Percentiles rank a stretch among this genome's conserved stretches.
Evolutionary conservation across 1,140 invertebrate species (phyloP).

Genomic region (Holcopasites calliopsidis): DNA sequence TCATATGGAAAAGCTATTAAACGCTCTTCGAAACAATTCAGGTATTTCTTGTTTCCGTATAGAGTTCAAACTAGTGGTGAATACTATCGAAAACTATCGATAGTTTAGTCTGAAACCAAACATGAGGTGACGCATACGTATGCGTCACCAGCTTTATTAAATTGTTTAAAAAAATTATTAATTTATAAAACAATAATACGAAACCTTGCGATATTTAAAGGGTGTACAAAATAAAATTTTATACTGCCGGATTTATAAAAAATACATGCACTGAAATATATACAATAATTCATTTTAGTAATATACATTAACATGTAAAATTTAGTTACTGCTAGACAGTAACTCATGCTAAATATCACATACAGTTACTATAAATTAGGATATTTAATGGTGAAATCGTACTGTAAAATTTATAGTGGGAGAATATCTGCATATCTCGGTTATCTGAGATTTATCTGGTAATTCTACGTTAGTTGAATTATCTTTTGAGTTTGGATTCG

Average conservation of each 20-base stretch:
- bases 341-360: too few relatives aligned
- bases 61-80: neutral
- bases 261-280: neutral
- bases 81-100: too few relatives aligned
- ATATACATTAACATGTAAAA: neutral
- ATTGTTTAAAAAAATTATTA: neutral
- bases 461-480: too few relatives aligned
- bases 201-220: neutral
- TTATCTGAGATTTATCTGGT: too few relatives aligned
- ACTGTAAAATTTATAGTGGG: too few relatives aligned
- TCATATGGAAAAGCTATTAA: neutral
- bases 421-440: too few relatives aligned
- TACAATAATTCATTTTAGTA: neutral
- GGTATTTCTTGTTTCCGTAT: neutral
- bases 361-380: too few relatives aligned
- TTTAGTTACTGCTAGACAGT: neutral
- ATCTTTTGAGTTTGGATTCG: too few relatives aligned
- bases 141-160: too few relatives aligned
- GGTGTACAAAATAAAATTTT: neutral
- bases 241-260: neutral
- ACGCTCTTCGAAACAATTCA: neutral
- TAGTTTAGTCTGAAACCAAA: too few relatives aligned
- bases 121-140: too few relatives aligned
- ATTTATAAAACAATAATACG: neutral
- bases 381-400: too few relatives aligned